Conservation (phyloP, 2,113 vertebrate species). For the Genyomyrus donnyi region DNA sequence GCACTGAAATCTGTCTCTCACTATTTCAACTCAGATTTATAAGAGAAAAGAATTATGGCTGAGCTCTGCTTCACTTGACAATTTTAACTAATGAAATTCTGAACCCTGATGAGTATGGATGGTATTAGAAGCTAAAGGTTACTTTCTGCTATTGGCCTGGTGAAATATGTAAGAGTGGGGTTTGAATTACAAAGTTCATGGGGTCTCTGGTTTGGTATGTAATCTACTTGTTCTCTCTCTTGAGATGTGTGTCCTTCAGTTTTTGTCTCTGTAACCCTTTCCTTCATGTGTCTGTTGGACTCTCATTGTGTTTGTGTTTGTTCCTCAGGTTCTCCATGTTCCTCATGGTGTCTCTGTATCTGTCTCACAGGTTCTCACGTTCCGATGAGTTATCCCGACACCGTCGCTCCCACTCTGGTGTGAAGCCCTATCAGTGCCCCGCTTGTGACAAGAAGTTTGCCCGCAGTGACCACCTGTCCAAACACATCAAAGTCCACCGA, state of each 20-base stretch:
- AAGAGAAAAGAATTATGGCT: not conserved
- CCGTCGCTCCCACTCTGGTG: constrained; percentile 90
- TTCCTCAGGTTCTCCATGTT: not conserved
- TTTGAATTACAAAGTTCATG: not conserved
- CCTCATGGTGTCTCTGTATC: constrained; percentile 17
- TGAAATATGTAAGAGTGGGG: not conserved
- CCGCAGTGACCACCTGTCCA: constrained; percentile 97
- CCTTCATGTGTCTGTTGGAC: not conserved
- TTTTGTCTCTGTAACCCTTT: not conserved
- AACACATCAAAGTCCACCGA: constrained; percentile 97
- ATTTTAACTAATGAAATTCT: not conserved
- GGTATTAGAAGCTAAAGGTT: not conserved
- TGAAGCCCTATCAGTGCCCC: constrained; percentile 94
- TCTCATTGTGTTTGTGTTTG: not conserved
- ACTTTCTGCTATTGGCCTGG: not conserved
- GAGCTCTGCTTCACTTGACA: not conserved
- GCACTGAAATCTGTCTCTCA: not conserved
- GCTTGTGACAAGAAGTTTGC: constrained; percentile 98
- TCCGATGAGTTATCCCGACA: constrained; percentile 94
- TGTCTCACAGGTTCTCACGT: constrained; percentile 78
- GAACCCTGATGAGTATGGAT: not conserved
- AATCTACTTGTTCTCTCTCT: not conserved
- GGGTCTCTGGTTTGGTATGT: not conserved
- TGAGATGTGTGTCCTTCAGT: not conserved
- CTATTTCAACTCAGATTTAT: not conserved